Percentiles rank a stretch among this genome's conserved stretches.
phyloP scores from a whole-genome alignment of 2,888 invertebrate species.

The Endomychus coccineus region DNA sequence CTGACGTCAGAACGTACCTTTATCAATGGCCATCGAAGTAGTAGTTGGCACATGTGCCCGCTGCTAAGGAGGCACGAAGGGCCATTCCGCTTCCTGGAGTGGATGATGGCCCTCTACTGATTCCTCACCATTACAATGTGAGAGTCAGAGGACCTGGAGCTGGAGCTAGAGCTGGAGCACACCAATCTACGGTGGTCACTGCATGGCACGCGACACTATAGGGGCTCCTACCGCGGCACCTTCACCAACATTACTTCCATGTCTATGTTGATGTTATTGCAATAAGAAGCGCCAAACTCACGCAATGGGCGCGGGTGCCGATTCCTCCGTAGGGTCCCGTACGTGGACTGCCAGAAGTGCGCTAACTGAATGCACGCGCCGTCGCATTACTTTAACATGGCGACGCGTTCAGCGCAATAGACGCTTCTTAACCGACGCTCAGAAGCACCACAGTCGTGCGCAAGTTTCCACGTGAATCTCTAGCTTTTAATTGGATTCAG shows the following conservation, averaged over 20 bases:
- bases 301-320: no score
- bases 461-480: no score
- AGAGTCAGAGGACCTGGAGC: no score
- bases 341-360: slow-evolving; percentile 25
- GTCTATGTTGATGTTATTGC: not conserved
- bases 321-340: slow-evolving; percentile 25
- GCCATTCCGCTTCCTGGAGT: slow-evolving; percentile 9
- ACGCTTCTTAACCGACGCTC: no score
- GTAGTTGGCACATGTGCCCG: slow-evolving; percentile 41
- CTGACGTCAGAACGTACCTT: slow-evolving; percentile 39
- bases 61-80: slow-evolving; percentile 32
- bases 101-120: slow-evolving; percentile 13
- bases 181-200: not conserved
- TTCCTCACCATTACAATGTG: slow-evolving; percentile 24
- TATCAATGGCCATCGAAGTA: slow-evolving; percentile 45
- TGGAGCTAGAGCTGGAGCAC: not conserved
- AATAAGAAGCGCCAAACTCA: not conserved
- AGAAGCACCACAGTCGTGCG: no score
- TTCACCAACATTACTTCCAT: no score
- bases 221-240: no score
- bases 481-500: no score
- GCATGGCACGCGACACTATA: not conserved
- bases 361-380: not conserved
- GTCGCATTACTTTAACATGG: no score
- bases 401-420: no score